A percentile compares a stretch with the other conserved stretches of the same genome.
phyloP scores from a whole-genome alignment of 2,888 invertebrate species.

The Endotricha flammealis region DNA sequence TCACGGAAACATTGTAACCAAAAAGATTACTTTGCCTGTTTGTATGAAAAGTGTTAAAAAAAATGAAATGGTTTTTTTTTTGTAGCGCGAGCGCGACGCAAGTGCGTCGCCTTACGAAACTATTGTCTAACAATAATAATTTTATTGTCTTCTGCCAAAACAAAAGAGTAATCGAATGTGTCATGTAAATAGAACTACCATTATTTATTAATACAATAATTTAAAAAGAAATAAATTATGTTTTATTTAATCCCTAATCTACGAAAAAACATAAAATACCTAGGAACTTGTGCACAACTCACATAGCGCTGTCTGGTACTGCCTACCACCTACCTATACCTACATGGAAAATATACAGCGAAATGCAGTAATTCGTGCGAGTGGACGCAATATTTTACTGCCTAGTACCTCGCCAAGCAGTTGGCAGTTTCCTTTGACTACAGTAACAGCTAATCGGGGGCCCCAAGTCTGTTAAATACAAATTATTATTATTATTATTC shows the following conservation, averaged over 20 bases:
- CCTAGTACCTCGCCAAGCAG: no score
- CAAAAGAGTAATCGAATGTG: slow-evolving; percentile 75
- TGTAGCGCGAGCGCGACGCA: slow-evolving; percentile 16
- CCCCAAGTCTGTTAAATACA: no score
- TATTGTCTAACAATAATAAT: slow-evolving; percentile 73
- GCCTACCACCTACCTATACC: no score
- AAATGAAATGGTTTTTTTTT: slow-evolving; percentile 49
- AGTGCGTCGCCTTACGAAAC: slow-evolving; percentile 32
- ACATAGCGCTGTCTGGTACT: no score
- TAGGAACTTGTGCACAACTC: no score
- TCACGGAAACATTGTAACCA: slow-evolving; percentile 61
- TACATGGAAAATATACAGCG: no score
- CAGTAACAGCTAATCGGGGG: no score
- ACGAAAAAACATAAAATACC: no score
- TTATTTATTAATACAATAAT: slow-evolving; percentile 79
- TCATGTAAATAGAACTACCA: slow-evolving; percentile 79
- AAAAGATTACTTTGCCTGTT: slow-evolving; percentile 43
- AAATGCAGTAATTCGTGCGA: no score
- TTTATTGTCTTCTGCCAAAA: slow-evolving; percentile 78
- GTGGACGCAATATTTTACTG: no score
- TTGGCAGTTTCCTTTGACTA: no score
- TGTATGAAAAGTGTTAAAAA: slow-evolving; percentile 43
- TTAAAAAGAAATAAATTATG: slow-evolving; percentile 54
- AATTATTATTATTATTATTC: no score
- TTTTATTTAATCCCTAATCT: slow-evolving; percentile 40